phyloP scores from a whole-genome alignment of 2,113 vertebrate genomes.

The Gavialis gangeticus region DNA sequence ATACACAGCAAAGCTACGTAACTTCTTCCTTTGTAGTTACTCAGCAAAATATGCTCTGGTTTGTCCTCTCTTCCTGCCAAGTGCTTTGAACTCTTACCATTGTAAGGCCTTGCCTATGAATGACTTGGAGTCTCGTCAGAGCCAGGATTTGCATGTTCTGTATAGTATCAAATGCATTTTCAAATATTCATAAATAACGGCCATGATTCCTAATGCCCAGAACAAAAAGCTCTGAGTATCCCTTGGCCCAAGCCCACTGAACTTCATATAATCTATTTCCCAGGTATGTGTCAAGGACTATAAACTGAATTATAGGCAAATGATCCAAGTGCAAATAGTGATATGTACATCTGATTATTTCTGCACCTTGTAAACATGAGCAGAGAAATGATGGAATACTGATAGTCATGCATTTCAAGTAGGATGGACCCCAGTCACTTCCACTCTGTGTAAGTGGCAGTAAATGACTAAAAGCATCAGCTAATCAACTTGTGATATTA shows the following conservation, averaged over 20 bases:
- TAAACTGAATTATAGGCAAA: background rate
- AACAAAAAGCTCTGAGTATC: background rate
- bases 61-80: background rate
- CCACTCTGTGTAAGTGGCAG: background rate
- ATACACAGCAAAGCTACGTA: background rate
- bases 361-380: background rate
- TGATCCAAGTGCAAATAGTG: background rate
- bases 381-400: background rate
- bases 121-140: too few species aligned
- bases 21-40: too few species aligned
- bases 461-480: background rate
- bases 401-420: background rate
- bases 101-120: background rate
- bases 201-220: background rate
- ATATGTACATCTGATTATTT: background rate
- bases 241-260: background rate
- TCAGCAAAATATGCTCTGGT: background rate
- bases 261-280: background rate
- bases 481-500: background rate
- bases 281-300: fast-evolving
- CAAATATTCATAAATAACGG: background rate
- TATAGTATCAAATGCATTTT: fast-evolving
- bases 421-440: background rate
- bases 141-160: background rate
- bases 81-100: background rate